phyloP scores from a whole-genome alignment of 2,113 vertebrate genomes.

The Podocnemis expansa region DNA sequence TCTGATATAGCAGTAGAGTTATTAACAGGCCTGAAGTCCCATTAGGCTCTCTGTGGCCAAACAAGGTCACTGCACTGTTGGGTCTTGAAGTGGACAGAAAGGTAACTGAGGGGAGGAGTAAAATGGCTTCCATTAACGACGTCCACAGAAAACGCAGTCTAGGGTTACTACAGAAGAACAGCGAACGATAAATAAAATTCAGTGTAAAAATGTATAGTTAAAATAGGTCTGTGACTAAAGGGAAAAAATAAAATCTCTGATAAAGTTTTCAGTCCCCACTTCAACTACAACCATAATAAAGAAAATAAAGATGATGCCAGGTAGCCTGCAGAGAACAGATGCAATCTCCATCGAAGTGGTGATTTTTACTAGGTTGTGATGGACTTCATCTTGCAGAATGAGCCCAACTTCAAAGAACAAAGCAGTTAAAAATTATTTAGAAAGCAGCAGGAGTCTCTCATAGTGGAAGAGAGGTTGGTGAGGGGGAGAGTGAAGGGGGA shows the following conservation, averaged over 20 bases:
- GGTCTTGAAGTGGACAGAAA: not conserved
- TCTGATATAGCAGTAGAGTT: not conserved
- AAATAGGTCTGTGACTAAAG: not conserved
- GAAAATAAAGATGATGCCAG: not conserved
- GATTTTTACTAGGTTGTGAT: not conserved
- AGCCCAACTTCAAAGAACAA: slow-evolving; percentile 5
- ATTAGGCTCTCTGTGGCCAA: not conserved
- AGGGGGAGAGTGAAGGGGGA: not conserved
- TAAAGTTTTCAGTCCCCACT: not conserved
- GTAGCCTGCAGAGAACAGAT: not conserved
- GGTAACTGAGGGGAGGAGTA: not conserved
- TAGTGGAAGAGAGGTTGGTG: not conserved
- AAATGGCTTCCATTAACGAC: not conserved
- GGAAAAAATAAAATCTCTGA: not conserved
- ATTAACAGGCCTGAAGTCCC: not conserved
- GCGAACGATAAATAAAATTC: not conserved
- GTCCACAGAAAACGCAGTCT: not conserved
- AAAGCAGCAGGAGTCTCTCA: not conserved
- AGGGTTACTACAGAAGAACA: not conserved
- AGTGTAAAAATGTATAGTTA: not conserved
- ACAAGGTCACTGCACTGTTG: not conserved
- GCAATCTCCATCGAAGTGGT: not conserved
- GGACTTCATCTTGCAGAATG: not conserved
- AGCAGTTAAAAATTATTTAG: not conserved
- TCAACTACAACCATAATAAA: not conserved